A percentile compares a stretch with the other conserved stretches of the same genome.
Evolutionary conservation across 2,113 vertebrate genomes (phyloP).

Genomic region (Embiotoca jacksoni): DNA sequence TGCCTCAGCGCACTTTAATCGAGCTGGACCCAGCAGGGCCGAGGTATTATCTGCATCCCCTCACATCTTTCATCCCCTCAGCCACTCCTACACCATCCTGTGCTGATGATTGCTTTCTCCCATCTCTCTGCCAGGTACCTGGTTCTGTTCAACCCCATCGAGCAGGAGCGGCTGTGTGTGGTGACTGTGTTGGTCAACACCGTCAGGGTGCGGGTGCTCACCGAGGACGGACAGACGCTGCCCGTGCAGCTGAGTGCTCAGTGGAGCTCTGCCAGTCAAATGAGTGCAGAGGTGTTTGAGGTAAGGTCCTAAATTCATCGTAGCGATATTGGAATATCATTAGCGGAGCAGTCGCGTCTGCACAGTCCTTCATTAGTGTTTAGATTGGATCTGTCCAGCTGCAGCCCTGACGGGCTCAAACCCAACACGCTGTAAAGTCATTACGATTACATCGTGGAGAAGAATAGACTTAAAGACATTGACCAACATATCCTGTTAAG

Average conservation of each 20-base stretch:
- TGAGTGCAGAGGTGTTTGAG: conserved; percentile 89
- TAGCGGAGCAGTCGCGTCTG: neutral
- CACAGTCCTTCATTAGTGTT: neutral
- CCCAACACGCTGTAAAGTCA: neutral
- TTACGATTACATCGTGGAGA: accelerated
- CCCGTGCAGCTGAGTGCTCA: conserved; percentile 88
- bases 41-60: conserved; percentile 80
- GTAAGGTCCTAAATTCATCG: conserved; percentile 74
- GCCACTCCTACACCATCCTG: neutral
- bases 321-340: neutral
- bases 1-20: conserved; percentile 92
- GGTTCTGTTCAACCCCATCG: conserved; percentile 94
- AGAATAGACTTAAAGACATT: neutral
- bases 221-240: conserved; percentile 92
- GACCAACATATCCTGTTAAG: neutral
- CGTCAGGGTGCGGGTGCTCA: conserved; percentile 85
- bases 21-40: conserved; percentile 87
- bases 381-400: neutral
- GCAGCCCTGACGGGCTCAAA: neutral
- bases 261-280: conserved; percentile 88
- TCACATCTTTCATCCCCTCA: conserved; percentile 9
- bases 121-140: conserved; percentile 85
- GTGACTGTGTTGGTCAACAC: conserved; percentile 91
- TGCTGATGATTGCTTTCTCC: conserved; percentile 8
- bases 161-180: conserved; percentile 91